phyloP scores from a whole-genome alignment of 2,113 vertebrate genomes.

The Phrynocephalus versicolor region DNA sequence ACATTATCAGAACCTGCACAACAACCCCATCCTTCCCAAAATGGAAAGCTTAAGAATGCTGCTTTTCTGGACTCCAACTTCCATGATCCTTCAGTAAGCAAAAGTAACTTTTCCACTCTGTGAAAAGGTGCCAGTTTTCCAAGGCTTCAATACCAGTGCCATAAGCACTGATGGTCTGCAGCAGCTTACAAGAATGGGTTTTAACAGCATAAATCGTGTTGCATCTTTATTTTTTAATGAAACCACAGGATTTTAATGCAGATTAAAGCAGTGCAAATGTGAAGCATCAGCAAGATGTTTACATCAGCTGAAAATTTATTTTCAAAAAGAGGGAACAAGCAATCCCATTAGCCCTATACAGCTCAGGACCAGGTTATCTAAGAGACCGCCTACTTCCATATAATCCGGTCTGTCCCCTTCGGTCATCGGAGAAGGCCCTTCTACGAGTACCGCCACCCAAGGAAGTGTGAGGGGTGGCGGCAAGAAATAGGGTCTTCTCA shows the following conservation, averaged over 20 bases:
- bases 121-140: neutral
- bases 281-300: neutral
- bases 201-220: neutral
- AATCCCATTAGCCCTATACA: neutral
- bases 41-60: too few relatives aligned
- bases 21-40: neutral
- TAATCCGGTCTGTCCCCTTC: too few relatives aligned
- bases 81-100: too few relatives aligned
- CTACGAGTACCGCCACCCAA: too few relatives aligned
- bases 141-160: neutral
- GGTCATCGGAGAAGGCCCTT: too few relatives aligned
- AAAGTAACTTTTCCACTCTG: too few relatives aligned
- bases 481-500: too few relatives aligned
- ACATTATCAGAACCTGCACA: neutral
- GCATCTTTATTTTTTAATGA: slow-evolving; percentile 13
- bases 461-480: too few relatives aligned
- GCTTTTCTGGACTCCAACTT: too few relatives aligned
- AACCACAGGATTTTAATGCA: neutral
- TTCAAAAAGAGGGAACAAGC: neutral
- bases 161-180: neutral
- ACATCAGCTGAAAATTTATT: slow-evolving; percentile 10
- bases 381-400: too few relatives aligned
- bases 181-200: neutral
- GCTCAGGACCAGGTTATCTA: too few relatives aligned
- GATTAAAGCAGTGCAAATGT: neutral